Base-by-base conservation (phyloP, 2,888 invertebrate genomes). In the Heliconius sara region DNA sequence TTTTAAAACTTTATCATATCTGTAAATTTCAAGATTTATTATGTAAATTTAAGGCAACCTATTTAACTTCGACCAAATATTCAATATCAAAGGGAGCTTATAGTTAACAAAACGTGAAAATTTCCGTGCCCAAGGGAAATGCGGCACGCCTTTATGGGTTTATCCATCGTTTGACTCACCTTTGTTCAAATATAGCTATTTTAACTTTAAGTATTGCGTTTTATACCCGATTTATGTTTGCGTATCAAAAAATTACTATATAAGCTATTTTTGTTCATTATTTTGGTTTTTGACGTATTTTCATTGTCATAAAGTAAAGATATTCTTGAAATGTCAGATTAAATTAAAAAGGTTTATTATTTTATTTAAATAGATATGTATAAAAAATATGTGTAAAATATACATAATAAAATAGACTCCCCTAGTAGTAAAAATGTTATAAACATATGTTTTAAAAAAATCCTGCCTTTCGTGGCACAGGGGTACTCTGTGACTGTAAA, bases 111-210 rank as follows among this genome's bases (percentile, higher is more conserved):
- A 80, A 76, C 71, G 60, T 66, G 72, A 57, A 79, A 76, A 76
- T 60, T 80, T 76, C 72, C 70, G 52, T 76, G 43, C 67, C 73
- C 52, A 43, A 47, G 72, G 80, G 80, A 78, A 76, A 68, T 66
- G 76, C 22, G 74, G 66, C 76, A 79, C 79, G 79, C 77, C 76
- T 80, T 66, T 80, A 67, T 70, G 77, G 82, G 81, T 76, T 71
- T 30, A 80, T 60, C 78, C 78, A 43, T 66, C 47, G 71, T 39
- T 78, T 78, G 78, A 78, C 78, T 78, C 78, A 78, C 78, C 78
- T 67, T 34, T 74, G 43, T 43, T 75, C 75, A 75, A 63, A 75
- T 75, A 75, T 65, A 65, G 75, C 63, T 47, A 75, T 65, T 65
- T 65, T 25, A 75, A 25, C 25, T 43, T 75, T 65, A 65, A 66